Percentiles rank a stretch among this genome's conserved stretches.
Evolutionary conservation across 2,797 vertebrate genomes (phyloP).

Genomic region (Pyrocephalus nanus): DNA sequence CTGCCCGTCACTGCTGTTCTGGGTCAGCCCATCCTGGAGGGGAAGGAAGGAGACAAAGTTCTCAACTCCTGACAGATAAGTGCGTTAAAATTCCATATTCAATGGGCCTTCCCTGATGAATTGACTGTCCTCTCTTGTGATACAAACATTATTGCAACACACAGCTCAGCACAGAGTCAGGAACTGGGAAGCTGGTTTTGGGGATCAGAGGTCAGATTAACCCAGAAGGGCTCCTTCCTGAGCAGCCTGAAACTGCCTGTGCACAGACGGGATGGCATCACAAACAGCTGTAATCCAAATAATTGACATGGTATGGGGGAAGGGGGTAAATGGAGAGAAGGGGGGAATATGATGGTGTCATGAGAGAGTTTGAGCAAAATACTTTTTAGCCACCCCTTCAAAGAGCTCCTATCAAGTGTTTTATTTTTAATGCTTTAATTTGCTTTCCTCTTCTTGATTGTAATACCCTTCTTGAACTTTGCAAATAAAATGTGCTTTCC

Average conservation of each 20-base stretch:
- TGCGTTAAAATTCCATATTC: background rate
- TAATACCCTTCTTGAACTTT: conserved; percentile 60
- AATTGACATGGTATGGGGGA: background rate
- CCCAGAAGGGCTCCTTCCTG: background rate
- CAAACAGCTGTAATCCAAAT: background rate
- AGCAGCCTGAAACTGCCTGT: background rate
- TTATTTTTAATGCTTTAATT: conserved; percentile 64
- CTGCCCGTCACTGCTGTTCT: background rate
- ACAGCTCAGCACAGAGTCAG: background rate
- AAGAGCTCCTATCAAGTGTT: conserved; percentile 47
- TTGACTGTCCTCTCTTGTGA: background rate
- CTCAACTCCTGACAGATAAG: background rate
- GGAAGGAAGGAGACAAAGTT: background rate
- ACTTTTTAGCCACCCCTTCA: conserved; percentile 1
- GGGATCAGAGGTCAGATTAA: background rate
- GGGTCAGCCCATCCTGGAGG: background rate
- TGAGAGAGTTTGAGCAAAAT: background rate
- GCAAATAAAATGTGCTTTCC: conserved; percentile 47
- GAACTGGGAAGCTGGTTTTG: background rate
- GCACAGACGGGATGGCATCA: fast-evolving
- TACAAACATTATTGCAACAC: background rate
- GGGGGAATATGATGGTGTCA: background rate
- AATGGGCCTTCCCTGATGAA: background rate
- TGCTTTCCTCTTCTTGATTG: conserved; percentile 61
- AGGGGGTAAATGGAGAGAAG: too few relatives aligned